phyloP scores from a whole-genome alignment of 2,113 vertebrate genomes.

The Marmota flaviventris region DNA sequence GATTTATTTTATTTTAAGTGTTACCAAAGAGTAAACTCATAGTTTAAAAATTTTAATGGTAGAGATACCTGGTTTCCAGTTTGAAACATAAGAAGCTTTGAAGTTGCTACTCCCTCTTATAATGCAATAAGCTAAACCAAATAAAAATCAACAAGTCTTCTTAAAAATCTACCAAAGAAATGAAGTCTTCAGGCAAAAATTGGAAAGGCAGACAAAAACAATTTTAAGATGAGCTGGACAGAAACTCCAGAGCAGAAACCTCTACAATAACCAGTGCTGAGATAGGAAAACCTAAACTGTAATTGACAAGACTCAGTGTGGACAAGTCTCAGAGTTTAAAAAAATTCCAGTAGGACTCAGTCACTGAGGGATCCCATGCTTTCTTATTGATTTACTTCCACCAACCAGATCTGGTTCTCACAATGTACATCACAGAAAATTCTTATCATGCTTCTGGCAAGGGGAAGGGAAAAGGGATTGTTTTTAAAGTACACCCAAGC shows the following conservation, averaged over 20 bases:
- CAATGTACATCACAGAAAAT: no score
- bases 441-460: no score
- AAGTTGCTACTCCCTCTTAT: neutral
- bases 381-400: neutral
- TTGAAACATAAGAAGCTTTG: neutral
- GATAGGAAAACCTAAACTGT: neutral
- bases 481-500: no score
- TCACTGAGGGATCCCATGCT: neutral
- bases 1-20: slow-evolving; percentile 16
- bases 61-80: neutral
- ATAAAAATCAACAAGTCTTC: no score
- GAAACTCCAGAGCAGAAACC: neutral
- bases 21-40: neutral
- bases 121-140: neutral
- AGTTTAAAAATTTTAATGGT: neutral
- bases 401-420: neutral
- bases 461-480: no score
- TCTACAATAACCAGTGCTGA: neutral
- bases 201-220: neutral
- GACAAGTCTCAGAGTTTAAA: neutral
- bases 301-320: neutral
- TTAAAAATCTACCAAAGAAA: neutral
- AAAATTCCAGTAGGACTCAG: neutral
- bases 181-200: neutral
- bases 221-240: no score